Percentiles rank a stretch among this genome's conserved stretches.
phyloP scores from a whole-genome alignment of 2,797 vertebrate genomes.

The Salmo trutta region DNA sequence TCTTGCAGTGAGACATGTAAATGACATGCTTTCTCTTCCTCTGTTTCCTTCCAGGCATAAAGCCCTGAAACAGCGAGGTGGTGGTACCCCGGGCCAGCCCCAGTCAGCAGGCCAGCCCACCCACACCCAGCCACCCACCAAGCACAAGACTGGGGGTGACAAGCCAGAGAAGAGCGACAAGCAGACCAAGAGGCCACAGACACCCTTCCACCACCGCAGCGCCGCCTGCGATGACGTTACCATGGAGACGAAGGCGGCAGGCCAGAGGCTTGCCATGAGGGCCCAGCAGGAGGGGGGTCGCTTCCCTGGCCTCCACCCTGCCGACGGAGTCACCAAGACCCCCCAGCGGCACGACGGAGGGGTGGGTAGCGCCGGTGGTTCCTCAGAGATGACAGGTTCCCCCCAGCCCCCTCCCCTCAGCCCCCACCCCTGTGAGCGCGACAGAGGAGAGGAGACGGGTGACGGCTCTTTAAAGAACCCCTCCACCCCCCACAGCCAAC shows the following conservation, averaged over 20 bases:
- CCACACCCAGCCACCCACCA: conserved; percentile 84
- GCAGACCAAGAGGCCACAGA: conserved; percentile 95
- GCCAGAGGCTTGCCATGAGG: conserved; percentile 85
- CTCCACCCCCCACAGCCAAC: conserved; percentile 91
- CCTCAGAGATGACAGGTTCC: conserved; percentile 84
- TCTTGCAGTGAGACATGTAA: not conserved
- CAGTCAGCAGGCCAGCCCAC: conserved; percentile 83
- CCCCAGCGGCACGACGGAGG: conserved; percentile 81
- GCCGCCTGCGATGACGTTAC: conserved; percentile 85
- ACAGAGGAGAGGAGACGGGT: conserved; percentile 83
- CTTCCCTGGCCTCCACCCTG: conserved; percentile 82
- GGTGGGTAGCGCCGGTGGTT: conserved; percentile 45
- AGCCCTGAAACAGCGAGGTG: conserved; percentile 87
- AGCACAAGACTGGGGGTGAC: conserved; percentile 95
- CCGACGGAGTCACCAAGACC: conserved; percentile 82
- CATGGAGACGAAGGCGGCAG: conserved; percentile 85
- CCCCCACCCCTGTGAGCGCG: conserved; percentile 90
- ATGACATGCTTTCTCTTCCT: not conserved
- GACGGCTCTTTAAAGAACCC: conserved; percentile 86
- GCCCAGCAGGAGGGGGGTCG: conserved; percentile 82
- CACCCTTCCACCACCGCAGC: conserved; percentile 94
- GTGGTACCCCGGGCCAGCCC: conserved; percentile 84
- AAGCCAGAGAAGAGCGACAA: conserved; percentile 96
- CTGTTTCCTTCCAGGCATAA: conserved; percentile 81
- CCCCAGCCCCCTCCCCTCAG: conserved; percentile 95